Evolutionary conservation across 2,888 invertebrate genomes (phyloP).

Genomic region (Callyntrura guangdongensis): DNA sequence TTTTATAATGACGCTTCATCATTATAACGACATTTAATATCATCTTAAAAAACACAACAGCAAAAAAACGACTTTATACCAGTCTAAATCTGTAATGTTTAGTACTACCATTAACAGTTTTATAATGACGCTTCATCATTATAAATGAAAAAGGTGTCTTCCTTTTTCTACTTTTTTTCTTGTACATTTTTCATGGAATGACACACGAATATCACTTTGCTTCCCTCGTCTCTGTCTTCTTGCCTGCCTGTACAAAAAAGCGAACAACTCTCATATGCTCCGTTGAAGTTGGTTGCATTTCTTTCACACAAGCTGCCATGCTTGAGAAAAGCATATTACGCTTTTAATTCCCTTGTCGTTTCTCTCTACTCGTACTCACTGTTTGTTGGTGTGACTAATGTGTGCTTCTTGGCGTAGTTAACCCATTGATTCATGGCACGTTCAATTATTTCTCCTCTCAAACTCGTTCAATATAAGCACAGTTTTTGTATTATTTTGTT

Average conservation of each 20-base stretch:
- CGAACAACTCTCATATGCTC: slow-evolving; percentile 1
- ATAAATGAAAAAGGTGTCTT: slow-evolving; percentile 28
- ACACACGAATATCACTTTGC: not conserved
- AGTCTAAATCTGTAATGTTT: not conserved
- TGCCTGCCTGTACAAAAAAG: not conserved
- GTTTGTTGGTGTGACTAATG: slow-evolving; percentile 36
- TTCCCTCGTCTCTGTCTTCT: not conserved
- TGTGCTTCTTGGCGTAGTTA: slow-evolving; percentile 37
- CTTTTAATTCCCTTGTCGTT: slow-evolving; percentile 19
- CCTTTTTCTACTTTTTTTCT: not conserved
- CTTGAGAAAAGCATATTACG: not conserved
- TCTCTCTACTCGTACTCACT: not conserved
- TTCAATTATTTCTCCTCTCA: slow-evolving; percentile 25
- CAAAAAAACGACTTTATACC: not conserved
- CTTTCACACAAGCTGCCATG: no score
- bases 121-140: not conserved
- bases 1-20: not conserved
- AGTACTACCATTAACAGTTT: not conserved
- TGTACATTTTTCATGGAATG: not conserved
- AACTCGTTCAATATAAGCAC: not conserved
- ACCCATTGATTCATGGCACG: slow-evolving; percentile 38
- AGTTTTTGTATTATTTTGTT: not conserved
- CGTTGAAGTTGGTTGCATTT: not conserved
- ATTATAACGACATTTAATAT: not conserved
- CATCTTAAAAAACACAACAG: not conserved